Evolutionary conservation across 2,797 vertebrate species (phyloP), one percentile per base, ranked within the genome.

Genomic region (Rhynchonycteris naso): DNA sequence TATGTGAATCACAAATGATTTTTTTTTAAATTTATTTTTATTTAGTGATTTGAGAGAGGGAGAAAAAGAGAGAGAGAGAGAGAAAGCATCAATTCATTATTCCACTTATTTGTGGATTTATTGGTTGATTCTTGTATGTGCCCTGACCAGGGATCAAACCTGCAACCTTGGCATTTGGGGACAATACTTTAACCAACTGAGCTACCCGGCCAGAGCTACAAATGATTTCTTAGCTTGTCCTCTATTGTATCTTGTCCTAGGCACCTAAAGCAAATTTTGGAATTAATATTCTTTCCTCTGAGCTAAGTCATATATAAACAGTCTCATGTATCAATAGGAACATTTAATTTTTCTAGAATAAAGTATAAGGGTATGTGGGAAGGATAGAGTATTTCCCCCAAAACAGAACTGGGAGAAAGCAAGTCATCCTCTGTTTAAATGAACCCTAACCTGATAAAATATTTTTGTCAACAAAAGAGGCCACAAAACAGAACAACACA

Each of bases 231-330:
- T 80, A 80, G 61, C 30, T 82, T 95, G 33, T 2, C 33, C 26
- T 93, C 95, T 92, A 63, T 43, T 93, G 68, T 68, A 21, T 78
- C 56, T 80, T 84, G 11, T 56, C 68, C 10, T 26, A 79, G 52
- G 30, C 58, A 81, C 10, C 76, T 81, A 43, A 80, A 76, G 16
- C 61, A 63, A 35, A 66, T 28, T 69, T 68, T 9, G 63, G 93
- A 81, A 88, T 91, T 63, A 86, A 87, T 87, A 84, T 56, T 94
- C 43, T 86, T 88, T 91, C 35, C 58, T 94, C 59, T 94, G 54
- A 91, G 69, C 38, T 95, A 35, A 92, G 69, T 80, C 50, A 58
- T 69, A 33, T 78, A 52, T 22, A 69, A 95, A 75, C 24, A 87
- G 26, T 82, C 13, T 63, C 80, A 18, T 47, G 19, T 91, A 24